phyloP scores from a whole-genome alignment of 2,797 vertebrate genomes.

The Scyliorhinus canicula region DNA sequence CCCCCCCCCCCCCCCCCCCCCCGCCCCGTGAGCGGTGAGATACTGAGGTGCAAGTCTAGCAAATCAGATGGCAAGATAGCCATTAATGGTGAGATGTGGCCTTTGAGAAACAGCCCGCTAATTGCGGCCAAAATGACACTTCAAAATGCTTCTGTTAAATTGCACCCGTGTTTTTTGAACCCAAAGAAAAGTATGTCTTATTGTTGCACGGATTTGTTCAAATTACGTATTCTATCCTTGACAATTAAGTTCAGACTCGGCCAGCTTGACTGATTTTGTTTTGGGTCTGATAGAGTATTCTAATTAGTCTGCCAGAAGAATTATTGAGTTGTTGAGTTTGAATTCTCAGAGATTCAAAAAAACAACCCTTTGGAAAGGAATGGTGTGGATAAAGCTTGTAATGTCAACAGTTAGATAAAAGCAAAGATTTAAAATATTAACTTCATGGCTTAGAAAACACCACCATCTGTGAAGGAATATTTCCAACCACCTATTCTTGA shows the following conservation, averaged over 20 bases:
- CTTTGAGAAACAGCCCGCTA: too few species aligned
- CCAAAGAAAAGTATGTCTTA: background rate
- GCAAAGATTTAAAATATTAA: background rate
- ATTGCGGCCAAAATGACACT: too few species aligned
- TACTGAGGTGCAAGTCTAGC: too few species aligned
- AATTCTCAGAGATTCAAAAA: conserved; percentile 6
- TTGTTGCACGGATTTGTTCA: background rate
- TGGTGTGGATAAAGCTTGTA: background rate
- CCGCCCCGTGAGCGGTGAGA: too few species aligned
- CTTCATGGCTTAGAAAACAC: background rate
- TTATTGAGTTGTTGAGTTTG: conserved; percentile 8
- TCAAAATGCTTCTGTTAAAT: too few species aligned
- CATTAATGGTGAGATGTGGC: too few species aligned
- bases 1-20: too few species aligned
- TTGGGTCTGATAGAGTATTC: background rate
- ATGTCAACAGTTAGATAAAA: background rate
- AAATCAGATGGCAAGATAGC: too few species aligned
- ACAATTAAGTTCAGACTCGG: background rate
- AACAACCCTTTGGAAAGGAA: background rate
- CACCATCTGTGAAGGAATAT: background rate
- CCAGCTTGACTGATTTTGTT: background rate
- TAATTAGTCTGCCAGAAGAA: conserved; percentile 9
- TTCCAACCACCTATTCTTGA: background rate
- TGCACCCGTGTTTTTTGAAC: background rate
- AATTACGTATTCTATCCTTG: background rate